Evolutionary conservation across 2,888 invertebrate species (phyloP), one percentile per base, ranked within the genome.

Genomic region (Nephrotoma flavescens): DNA sequence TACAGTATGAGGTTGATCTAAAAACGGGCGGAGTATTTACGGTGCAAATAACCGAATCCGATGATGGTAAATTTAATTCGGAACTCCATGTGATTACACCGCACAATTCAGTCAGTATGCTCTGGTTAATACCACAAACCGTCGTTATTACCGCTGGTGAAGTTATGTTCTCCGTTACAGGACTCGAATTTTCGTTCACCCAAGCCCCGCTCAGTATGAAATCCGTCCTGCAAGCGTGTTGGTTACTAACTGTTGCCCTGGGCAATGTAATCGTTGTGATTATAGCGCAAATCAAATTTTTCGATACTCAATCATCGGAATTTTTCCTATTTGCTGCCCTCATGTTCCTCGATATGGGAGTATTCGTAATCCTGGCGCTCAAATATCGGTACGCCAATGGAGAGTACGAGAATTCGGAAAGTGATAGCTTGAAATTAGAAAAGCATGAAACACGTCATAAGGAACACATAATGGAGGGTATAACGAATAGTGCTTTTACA

Each of bases 151-250:
- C 99, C 0, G 94, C 96, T 89, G 99, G 95, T 0, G 99, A 99
- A 92, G 96, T 99, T 83, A 96, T 99, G 95, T 98, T 98, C 91
- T 97, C 98, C 0, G 96, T 99, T 42, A 98, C 99, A 0, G 99
- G 99, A 0, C 92, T 99, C 41, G 97, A 98, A 90, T 99, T 99
- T 92, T 97, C 98, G 0, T 99, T 98, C 91, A 97, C 98, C 0
- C 97, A 97, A 93, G 97, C 99, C 0, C 98, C 99, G 0, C 90
- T 93, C 5, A 95, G 95, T 88, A 98, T 99, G 98, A 99, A 99
- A 91, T 97, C 98, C 0, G 95, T 99, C 0, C 91, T 99, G 86
- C 96, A 96, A 91, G 97, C 99, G 0, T 94, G 95, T 12, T 99
- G 98, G 97, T 93, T 98, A 12, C 92, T 99, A 86, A 98, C 98